These are phyloP conservation scores for Tachina fera DNA, from an alignment of 2,888 invertebrate genomes.

Conservation along the genomic window DNA sequence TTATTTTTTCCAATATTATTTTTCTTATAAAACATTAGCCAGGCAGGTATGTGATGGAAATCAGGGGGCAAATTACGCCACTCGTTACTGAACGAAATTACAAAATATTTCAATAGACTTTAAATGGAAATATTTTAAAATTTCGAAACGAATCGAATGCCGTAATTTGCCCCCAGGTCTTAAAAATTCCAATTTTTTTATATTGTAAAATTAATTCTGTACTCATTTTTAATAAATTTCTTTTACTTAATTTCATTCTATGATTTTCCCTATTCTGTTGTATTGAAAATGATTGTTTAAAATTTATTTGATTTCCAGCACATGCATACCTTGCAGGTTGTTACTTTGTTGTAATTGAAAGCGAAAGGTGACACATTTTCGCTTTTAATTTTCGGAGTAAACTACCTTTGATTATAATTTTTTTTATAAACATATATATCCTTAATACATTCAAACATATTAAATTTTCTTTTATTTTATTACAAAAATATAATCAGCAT, in stretches of 20 bases:
- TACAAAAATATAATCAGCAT: conserved; percentile 7
- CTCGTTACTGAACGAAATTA: no score
- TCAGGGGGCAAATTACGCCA: no score
- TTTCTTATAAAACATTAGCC: not conserved
- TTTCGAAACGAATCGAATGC: no score
- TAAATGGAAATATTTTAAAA: no score
- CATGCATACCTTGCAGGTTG: not conserved
- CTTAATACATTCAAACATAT: conserved; percentile 4
- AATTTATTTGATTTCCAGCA: not conserved
- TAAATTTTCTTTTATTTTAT: conserved; percentile 4
- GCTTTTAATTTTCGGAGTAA: not conserved
- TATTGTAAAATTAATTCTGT: no score
- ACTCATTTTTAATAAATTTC: no score
- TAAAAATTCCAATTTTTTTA: no score
- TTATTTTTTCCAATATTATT: conserved; percentile 1
- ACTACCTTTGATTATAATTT: not conserved
- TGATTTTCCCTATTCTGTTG: no score
- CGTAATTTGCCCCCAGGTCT: no score
- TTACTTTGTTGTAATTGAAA: not conserved
- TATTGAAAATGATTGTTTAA: no score
- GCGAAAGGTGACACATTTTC: not conserved
- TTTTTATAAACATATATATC: not conserved
- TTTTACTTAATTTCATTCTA: no score
- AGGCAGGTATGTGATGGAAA: not conserved
- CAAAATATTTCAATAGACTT: no score